Conservation (phyloP, 1,140 invertebrate genomes). For the Drosophila ananassae region DNA sequence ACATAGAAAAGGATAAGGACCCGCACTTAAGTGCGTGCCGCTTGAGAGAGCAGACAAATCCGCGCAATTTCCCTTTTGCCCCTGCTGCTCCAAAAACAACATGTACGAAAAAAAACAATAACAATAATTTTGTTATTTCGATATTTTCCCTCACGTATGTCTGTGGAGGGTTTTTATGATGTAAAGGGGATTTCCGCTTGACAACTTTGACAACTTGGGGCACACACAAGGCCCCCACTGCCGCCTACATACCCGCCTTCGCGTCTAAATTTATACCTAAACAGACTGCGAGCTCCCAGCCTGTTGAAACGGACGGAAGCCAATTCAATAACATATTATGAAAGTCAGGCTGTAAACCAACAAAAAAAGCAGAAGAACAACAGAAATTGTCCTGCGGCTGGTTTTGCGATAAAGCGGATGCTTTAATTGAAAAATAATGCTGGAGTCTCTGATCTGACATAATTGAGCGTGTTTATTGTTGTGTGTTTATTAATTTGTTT, state of each 20-base stretch:
- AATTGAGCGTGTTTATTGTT: conserved; percentile 36
- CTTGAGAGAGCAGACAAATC: conserved; percentile 67
- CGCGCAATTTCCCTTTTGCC: conserved; percentile 58
- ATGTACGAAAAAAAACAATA: conserved; percentile 61
- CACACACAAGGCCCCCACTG: conserved; percentile 8
- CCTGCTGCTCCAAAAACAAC: not conserved
- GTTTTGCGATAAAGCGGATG: conserved; percentile 17
- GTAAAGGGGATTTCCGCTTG: conserved; percentile 79
- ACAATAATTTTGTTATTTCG: conserved; percentile 83
- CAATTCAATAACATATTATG: conserved; percentile 75
- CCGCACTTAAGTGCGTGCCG: conserved; percentile 62
- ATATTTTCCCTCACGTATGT: conserved; percentile 67
- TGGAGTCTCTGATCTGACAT: conserved; percentile 26
- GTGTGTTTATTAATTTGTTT: conserved; percentile 59
- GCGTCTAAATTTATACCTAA: conserved; percentile 69
- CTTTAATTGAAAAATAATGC: conserved; percentile 63
- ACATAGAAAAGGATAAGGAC: conserved; percentile 23
- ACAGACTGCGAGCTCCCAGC: conserved; percentile 18
- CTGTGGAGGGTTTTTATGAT: conserved; percentile 64
- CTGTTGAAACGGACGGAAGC: conserved; percentile 61
- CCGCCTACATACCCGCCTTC: conserved; percentile 10
- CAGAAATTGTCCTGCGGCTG: conserved; percentile 64
- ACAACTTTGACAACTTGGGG: conserved; percentile 79
- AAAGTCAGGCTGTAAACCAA: conserved; percentile 28
- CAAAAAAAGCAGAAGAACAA: not conserved